Evolutionary conservation across 2,888 invertebrate genomes (phyloP).

Genomic region (Eumerus sabulonum): DNA sequence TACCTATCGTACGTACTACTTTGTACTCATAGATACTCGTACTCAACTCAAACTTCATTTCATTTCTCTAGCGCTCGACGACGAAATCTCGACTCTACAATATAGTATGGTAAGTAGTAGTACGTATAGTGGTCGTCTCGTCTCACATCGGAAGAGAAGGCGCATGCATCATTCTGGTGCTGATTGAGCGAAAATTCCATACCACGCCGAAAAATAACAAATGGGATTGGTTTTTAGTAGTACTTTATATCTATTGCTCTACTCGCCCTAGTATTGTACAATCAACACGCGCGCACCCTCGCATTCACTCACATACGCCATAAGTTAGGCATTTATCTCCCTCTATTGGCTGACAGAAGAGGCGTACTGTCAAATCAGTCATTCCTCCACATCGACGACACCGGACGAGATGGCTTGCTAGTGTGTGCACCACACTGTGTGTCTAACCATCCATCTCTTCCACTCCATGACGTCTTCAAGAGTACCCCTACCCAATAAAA

Average conservation of each 20-base stretch:
- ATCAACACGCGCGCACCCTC: conserved; percentile 68
- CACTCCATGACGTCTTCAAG: conserved; percentile 69
- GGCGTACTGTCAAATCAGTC: conserved; percentile 79
- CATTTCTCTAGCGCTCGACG: conserved; percentile 39
- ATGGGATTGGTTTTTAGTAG: conserved; percentile 79
- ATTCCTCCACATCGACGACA: conserved; percentile 73
- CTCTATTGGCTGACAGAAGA: conserved; percentile 76
- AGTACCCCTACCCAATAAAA: conserved; percentile 63
- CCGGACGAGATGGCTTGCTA: conserved; percentile 58
- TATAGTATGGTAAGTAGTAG: too few species aligned
- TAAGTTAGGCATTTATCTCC: conserved; percentile 68
- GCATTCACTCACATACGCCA: conserved; percentile 67
- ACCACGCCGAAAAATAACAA: conserved; percentile 77
- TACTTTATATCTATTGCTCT: conserved; percentile 68
- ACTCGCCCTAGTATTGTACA: conserved; percentile 41
- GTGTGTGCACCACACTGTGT: conserved; percentile 55
- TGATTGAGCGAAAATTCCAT: conserved; percentile 69
- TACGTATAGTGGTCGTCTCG: too few species aligned
- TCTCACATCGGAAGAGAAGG: conserved; percentile 56
- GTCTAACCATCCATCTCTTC: conserved; percentile 68
- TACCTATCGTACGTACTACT: conserved; percentile 19
- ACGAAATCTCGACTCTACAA: conserved; percentile 21
- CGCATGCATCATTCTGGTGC: conserved; percentile 69
- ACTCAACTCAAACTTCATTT: neutral
- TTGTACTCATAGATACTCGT: conserved; percentile 5